These are phyloP conservation scores for Spondyliosoma cantharus DNA, from an alignment of 2,797 vertebrate genomes.

Conservation along the genomic window DNA sequence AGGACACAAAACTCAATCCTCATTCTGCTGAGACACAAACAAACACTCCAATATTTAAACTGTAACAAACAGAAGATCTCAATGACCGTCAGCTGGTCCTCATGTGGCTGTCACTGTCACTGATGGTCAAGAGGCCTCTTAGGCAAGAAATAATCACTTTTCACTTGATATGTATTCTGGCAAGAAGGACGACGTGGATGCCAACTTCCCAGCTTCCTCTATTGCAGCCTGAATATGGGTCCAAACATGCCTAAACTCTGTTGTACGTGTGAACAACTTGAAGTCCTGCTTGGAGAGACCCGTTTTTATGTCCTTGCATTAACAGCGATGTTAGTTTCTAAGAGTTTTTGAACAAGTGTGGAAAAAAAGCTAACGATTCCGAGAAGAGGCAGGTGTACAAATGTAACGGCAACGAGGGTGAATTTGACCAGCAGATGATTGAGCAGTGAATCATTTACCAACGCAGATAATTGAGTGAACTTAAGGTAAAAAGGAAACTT, in stretches of 20 bases:
- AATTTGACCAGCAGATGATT: background rate
- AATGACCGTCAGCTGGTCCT: constrained; percentile 90
- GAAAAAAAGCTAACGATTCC: constrained; percentile 1
- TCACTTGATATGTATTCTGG: background rate
- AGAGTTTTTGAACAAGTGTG: constrained; percentile 17
- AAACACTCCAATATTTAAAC: constrained; percentile 38
- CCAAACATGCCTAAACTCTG: background rate
- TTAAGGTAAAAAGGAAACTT: background rate
- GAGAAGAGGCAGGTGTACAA: constrained; percentile 43
- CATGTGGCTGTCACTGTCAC: constrained; percentile 81
- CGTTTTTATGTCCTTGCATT: background rate
- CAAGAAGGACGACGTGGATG: background rate
- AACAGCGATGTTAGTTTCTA: background rate
- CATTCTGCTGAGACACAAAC: background rate
- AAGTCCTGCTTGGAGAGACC: background rate
- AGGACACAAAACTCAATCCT: background rate
- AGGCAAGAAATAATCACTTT: constrained; percentile 16
- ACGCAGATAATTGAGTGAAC: background rate
- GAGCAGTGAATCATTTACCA: too few relatives aligned
- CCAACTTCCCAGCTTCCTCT: constrained; percentile 13
- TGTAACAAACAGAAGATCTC: constrained; percentile 42
- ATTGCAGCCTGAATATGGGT: background rate
- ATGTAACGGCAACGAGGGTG: background rate
- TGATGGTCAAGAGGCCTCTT: constrained; percentile 80
- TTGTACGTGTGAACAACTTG: background rate